Evolutionary conservation across 1,140 invertebrate species (phyloP), one percentile per base, ranked within the genome.

Genomic region (Tetramorium alpestre): DNA sequence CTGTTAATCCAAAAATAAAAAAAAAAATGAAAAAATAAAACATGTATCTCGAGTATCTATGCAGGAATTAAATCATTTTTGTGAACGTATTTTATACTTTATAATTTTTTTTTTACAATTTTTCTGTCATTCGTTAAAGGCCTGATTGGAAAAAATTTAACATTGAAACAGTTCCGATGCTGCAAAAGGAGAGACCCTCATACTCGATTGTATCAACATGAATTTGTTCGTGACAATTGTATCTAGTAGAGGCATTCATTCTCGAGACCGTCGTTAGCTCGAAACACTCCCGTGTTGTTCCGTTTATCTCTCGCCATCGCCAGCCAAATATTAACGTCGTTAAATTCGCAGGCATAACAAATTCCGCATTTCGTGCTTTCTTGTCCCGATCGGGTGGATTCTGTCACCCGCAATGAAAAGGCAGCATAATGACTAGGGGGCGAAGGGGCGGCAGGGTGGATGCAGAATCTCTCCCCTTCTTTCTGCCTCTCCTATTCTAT

Each of bases 321-420:
- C 41, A 60, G 69, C 41, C 69, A 73, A 84, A 84, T 75, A 84
- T 84, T 84, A 84, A 84, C 69, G 69, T 84, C 69, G 69, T 82
- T 75, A 58, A 73, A 75, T 75, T 33, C 56, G 56, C 69, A 38
- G 41, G 41, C 69, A 38, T 75, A 60, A 84, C 69, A 75, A 75
- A 73, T 73, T 41, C 47, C 64, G 41, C 41, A 22, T 84, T 62
- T 84, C 69, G 72, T 28, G 54, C 67, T 62, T 75, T 58, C 70
- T 38, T 60, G 69, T 75, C 41, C 13, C 69, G 69, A 73, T 84
- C 54, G 80, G 54, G 41, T 72, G 54, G 28, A n/a, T 73, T 72
- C 69, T 75, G 54, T 75, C 70, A 60, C 54, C 44, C 58, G 47
- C 82, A 78, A 85, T 76, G 82, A 85, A 78, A 85, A 65, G 82